Base-by-base conservation (phyloP, 1,140 invertebrate genomes). In the Phortica variegata region DNA sequence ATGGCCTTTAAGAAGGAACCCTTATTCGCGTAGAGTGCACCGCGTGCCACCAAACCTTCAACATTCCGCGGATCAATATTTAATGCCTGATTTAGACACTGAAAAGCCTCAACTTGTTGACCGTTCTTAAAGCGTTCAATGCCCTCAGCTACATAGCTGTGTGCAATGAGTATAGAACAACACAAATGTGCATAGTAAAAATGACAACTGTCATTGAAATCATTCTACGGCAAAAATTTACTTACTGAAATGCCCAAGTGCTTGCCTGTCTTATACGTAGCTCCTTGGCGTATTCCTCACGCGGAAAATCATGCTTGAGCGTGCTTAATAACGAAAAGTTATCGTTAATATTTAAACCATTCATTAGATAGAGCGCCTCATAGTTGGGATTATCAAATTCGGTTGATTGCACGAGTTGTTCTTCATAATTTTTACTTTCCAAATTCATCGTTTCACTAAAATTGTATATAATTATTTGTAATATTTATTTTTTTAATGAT, bases 111-210 rank as follows among this genome's bases (percentile, higher is more conserved):
- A 4, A 88, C 84, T 66, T 93, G 87, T 63, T 90, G 83, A 32
- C 91, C 91, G 46, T 86, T 84, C 78, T 96, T 97, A 78, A 96
- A 96, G 80, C 92, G 87, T 69, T 90, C 87, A 57, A 97, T 94
- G 49, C 95, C 95, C 78, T 95, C 90, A 23, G 89, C 88, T 16
- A 95, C 91, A 68, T 87, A 91, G 62, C 89, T 85, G 39, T 59
- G 21, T 40, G 43, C 34, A 49, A 53, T 43, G 37, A 15, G 36
- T 48, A 46, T 49, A 43, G 16, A 38, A n/a, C n/a, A n/a, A n/a
- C 21, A 47, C 33, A 47, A 43, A 42, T 51, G 44, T 48, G 47
- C 26, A 47, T 52, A 55, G 15, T 36, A 32, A 31, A 43, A 12
- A 38, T 43, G 18, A 54, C 43, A 38, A 18, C 43, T 46, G 13